Evolutionary conservation across 2,113 vertebrate genomes (phyloP).

Genomic region (Eurypyga helias): DNA sequence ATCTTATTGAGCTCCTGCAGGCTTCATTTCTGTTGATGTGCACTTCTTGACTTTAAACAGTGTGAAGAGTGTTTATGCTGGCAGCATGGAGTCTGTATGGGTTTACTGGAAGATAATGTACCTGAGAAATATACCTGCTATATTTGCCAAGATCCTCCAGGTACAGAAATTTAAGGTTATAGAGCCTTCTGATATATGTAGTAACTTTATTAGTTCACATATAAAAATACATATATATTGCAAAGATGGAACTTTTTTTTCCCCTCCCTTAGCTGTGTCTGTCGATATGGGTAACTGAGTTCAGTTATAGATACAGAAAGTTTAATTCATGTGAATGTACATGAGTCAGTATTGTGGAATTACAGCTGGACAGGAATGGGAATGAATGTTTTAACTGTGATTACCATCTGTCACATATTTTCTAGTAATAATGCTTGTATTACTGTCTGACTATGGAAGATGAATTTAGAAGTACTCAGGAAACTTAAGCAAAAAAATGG

Average conservation of each 20-base stretch:
- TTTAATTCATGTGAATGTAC: neutral
- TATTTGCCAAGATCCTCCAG: slow-evolving; percentile 93
- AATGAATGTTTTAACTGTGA: neutral
- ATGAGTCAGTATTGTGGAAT: neutral
- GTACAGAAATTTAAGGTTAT: slow-evolving; percentile 75
- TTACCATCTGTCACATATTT: neutral
- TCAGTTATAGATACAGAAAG: neutral
- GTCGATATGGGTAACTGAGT: neutral
- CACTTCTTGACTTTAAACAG: slow-evolving; percentile 72
- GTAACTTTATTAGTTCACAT: neutral
- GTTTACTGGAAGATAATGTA: slow-evolving; percentile 92
- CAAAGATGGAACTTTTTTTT: neutral
- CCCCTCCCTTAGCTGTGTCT: neutral
- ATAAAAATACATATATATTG: neutral
- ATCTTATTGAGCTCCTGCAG: neutral
- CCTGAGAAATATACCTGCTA: slow-evolving; percentile 95
- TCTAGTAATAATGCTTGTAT: neutral
- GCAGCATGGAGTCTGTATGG: slow-evolving; percentile 99
- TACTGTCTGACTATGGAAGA: neutral
- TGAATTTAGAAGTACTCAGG: neutral
- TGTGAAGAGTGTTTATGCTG: slow-evolving; percentile 96
- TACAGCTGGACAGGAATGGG: neutral
- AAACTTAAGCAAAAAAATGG: neutral
- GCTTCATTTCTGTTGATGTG: slow-evolving; percentile 2
- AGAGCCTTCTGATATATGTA: neutral